Base-by-base conservation (phyloP, 1,140 invertebrate species). In the Calycopis cecrops region DNA sequence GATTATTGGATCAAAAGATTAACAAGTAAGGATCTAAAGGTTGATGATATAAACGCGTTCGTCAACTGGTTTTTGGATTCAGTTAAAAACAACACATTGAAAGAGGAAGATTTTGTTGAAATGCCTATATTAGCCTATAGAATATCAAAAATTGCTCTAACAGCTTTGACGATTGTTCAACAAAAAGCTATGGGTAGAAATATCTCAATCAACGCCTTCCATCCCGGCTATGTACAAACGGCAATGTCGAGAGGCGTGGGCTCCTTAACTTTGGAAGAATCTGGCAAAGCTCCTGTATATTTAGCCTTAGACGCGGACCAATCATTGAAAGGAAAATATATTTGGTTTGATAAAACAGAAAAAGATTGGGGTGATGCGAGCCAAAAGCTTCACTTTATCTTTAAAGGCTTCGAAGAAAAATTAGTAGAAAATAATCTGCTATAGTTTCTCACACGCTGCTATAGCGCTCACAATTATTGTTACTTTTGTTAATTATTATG, bases 41-140 rank as follows among this genome's bases (percentile, higher is more conserved):
- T 90, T 53, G 74, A 88, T 11, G 79, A 90, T 63, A 72, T 95
- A 2, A 78, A 82, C 61, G 71, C 76, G 9, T 71, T 69, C 34
- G 53, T 71, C 0, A 34, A 59, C 12, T 71, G 66, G 66, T 71
- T 60, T 52, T 60, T 69, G 18, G 42, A 58, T 34, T 71, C 63
- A 0, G 35, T 69, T 1, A 63, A 71, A 50, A 66, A 66, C 44
- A 35, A 48, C 6, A 66, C 47, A 4, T 38, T 69, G 3, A 59
- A 69, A 35, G 40, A 52, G 21, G 52, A 71, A 7, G 62, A 71
- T 47, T 71, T 71, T 59, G 54, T 51, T 17, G 50, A 56, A 6
- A 48, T 55, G 8, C 4, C 47, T 12, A 9, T 64, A 4, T 52
- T 64, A 9, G 38, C 61, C 9, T 71, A 71, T 34, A 63, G 57